A percentile compares a stretch with the other conserved stretches of the same genome.
Evolutionary conservation across 1,140 invertebrate genomes (phyloP).

Genomic region (Vanessa atalanta): DNA sequence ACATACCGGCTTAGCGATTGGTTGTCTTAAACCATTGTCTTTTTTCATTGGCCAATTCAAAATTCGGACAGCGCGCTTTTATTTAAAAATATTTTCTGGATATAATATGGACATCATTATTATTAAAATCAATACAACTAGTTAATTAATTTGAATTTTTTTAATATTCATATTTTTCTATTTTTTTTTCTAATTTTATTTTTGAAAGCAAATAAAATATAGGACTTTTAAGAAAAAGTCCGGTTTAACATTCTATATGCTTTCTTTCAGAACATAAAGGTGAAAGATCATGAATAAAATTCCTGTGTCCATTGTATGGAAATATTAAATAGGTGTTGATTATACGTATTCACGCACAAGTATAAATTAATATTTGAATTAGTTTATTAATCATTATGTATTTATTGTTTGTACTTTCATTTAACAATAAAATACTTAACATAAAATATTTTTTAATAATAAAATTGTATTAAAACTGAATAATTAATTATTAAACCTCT

Average conservation of each 20-base stretch:
- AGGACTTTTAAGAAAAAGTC: slow-evolving; percentile 9
- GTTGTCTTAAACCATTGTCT: slow-evolving; percentile 40
- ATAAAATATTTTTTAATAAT: background rate
- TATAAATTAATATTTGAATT: slow-evolving; percentile 29
- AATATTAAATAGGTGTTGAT: slow-evolving; percentile 18
- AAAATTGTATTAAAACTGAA: too few relatives aligned
- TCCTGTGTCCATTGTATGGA: slow-evolving; percentile 54
- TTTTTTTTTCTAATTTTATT: too few relatives aligned
- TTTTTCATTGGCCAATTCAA: slow-evolving; percentile 55
- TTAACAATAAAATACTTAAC: background rate
- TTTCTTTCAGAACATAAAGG: slow-evolving; percentile 57
- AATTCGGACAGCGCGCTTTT: slow-evolving; percentile 45
- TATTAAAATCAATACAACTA: too few relatives aligned
- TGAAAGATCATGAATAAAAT: slow-evolving; percentile 54
- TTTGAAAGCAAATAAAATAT: slow-evolving; percentile 1
- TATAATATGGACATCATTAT: too few relatives aligned
- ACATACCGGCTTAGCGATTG: slow-evolving; percentile 63
- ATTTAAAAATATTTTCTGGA: slow-evolving; percentile 39
- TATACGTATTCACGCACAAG: background rate
- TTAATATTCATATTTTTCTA: too few relatives aligned
- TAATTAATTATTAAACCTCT: too few relatives aligned
- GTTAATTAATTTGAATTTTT: too few relatives aligned
- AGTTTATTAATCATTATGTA: slow-evolving; percentile 4
- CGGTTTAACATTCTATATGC: slow-evolving; percentile 25
- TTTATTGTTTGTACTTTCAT: slow-evolving; percentile 3